Evolutionary conservation across 2,797 vertebrate genomes (phyloP).

Genomic region (Alfaro cultratus): DNA sequence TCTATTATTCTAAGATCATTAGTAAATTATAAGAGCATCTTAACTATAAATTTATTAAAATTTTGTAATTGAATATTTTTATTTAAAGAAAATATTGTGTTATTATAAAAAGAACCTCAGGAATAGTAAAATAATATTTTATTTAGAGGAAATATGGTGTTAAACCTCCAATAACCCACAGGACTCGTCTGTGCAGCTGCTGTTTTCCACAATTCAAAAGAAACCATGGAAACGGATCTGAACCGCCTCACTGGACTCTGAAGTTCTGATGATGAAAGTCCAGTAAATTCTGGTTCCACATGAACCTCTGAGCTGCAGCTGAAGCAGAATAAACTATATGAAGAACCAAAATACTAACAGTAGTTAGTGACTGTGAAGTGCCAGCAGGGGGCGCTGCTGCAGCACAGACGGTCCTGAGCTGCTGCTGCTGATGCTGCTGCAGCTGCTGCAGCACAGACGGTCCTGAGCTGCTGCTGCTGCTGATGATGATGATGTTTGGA

Average conservation of each 20-base stretch:
- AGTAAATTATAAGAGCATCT: not conserved
- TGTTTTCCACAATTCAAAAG: not conserved
- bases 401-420: conserved; percentile 9
- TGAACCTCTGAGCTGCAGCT: not conserved
- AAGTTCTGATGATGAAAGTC: not conserved
- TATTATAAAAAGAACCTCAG: not conserved
- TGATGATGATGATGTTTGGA: conserved; percentile 21
- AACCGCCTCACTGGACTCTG: not conserved
- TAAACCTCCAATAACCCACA: not conserved
- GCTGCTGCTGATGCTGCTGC: too few species aligned
- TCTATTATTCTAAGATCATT: not conserved
- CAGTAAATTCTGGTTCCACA: not conserved
- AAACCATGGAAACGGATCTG: not conserved
- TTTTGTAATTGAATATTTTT: not conserved
- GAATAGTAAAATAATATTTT: not conserved
- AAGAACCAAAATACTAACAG: not conserved
- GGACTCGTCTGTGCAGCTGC: not conserved
- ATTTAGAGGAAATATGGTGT: not conserved
- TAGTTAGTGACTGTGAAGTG: not conserved
- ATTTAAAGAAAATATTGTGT: not conserved
- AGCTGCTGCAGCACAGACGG: conserved; percentile 2
- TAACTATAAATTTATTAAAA: not conserved
- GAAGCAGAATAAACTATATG: not conserved
- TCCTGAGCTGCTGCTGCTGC: not conserved
- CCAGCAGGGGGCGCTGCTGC: conserved; percentile 9